Conservation (phyloP, 2,113 vertebrate genomes). For the Alaudala cheleensis region DNA sequence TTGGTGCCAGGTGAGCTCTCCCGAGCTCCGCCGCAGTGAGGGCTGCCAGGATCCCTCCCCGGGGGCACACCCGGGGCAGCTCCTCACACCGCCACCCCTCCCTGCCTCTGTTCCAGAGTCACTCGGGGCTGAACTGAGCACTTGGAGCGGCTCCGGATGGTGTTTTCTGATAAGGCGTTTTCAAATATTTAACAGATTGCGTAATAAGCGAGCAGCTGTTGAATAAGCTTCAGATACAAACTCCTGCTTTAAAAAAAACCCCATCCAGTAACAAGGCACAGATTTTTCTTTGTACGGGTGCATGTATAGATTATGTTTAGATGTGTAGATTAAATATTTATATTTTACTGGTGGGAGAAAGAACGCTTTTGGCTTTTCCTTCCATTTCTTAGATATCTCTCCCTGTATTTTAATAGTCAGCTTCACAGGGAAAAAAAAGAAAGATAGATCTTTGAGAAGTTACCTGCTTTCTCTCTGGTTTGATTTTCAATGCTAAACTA, state of each 20-base stretch:
- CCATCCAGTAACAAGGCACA: background rate
- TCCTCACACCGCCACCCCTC: fast-evolving
- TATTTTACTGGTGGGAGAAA: background rate
- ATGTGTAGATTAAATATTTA: conserved; percentile 40
- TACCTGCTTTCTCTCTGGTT: background rate
- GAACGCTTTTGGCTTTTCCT: background rate
- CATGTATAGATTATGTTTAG: background rate
- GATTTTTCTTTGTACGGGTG: background rate
- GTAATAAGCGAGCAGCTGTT: background rate
- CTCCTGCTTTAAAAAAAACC: background rate
- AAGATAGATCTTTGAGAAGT: background rate
- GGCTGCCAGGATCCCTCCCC: background rate
- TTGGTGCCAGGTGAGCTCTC: fast-evolving
- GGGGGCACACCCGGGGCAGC: background rate
- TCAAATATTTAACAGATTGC: background rate
- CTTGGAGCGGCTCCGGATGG: background rate
- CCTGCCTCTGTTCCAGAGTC: fast-evolving
- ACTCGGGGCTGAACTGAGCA: background rate
- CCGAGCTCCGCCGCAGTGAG: background rate
- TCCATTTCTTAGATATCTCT: background rate
- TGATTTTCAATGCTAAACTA: conserved; percentile 2
- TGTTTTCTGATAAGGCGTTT: background rate
- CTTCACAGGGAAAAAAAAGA: background rate
- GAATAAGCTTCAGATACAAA: background rate
- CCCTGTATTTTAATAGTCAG: background rate